Evolutionary conservation across 2,888 invertebrate species (phyloP).

Genomic region (Stenchaetothrips biformis): DNA sequence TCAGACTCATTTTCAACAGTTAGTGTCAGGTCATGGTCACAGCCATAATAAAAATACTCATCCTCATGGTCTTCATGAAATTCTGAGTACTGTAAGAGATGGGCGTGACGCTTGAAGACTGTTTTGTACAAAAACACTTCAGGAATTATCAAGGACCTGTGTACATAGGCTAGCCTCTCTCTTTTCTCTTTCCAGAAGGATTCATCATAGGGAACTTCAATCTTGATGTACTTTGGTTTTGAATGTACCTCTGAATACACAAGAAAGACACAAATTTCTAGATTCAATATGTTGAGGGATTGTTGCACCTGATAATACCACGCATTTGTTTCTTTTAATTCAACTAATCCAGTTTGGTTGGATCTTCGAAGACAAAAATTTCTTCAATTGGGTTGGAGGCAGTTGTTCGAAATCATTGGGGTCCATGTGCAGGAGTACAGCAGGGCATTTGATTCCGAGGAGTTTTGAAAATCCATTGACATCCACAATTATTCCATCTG

Average conservation of each 20-base stretch:
- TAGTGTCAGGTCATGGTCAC: background rate
- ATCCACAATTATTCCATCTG: slow-evolving; percentile 1
- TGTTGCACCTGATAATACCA: slow-evolving; percentile 28
- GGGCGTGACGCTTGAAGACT: background rate
- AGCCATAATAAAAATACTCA: background rate
- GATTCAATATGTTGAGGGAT: background rate
- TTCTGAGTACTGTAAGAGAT: background rate
- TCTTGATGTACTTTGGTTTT: background rate
- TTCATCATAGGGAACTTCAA: background rate
- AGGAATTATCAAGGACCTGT: background rate
- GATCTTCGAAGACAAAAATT: background rate
- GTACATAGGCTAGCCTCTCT: background rate
- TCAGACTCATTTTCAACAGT: background rate
- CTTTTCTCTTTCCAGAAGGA: background rate
- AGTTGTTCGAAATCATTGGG: background rate
- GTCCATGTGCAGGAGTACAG: background rate
- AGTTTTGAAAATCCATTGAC: background rate
- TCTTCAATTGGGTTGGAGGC: background rate
- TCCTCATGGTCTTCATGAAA: background rate
- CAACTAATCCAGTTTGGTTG: background rate
- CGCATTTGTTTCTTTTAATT: background rate
- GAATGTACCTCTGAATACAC: background rate
- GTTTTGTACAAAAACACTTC: background rate
- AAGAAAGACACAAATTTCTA: background rate
- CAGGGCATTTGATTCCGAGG: slow-evolving; percentile 26